Percentiles rank a stretch among this genome's conserved stretches.
Evolutionary conservation across 2,888 invertebrate species (phyloP).

Genomic region (Hemistola chrysoprasaria): DNA sequence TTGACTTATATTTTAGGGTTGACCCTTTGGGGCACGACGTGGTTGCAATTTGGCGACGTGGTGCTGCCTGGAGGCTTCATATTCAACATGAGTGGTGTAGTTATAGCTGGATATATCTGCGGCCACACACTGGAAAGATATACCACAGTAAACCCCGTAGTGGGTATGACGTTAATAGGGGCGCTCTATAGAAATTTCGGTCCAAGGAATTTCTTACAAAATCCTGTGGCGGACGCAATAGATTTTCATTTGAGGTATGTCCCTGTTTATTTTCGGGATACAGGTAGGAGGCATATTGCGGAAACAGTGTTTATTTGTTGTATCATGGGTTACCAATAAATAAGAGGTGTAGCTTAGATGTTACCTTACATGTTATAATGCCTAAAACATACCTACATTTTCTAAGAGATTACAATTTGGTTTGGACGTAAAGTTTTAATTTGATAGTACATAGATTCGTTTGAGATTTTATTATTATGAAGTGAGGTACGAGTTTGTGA

Average conservation of each 20-base stretch:
- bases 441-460: too few relatives aligned
- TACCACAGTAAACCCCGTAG: conserved; percentile 64
- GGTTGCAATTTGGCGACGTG: conserved; percentile 59
- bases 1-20: conserved; percentile 59
- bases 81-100: conserved; percentile 61
- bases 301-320: conserved; percentile 25
- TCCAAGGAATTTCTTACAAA: conserved; percentile 54
- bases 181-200: conserved; percentile 63
- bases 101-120: conserved; percentile 58
- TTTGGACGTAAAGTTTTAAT: too few relatives aligned
- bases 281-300: conserved; percentile 30
- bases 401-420: too few relatives aligned
- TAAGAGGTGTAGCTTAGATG: conserved; percentile 1
- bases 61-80: conserved; percentile 57
- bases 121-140: conserved; percentile 69
- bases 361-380: too few relatives aligned
- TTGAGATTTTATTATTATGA: too few relatives aligned
- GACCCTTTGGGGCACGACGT: conserved; percentile 62
- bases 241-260: conserved; percentile 72
- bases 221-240: conserved; percentile 55
- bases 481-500: too few relatives aligned
- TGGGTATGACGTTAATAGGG: conserved; percentile 71
- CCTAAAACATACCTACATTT: too few relatives aligned
- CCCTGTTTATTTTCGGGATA: conserved; percentile 23
- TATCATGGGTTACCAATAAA: conserved; percentile 17